Evolutionary conservation across 2,797 vertebrate species (phyloP).

Genomic region (Betta splendens): DNA sequence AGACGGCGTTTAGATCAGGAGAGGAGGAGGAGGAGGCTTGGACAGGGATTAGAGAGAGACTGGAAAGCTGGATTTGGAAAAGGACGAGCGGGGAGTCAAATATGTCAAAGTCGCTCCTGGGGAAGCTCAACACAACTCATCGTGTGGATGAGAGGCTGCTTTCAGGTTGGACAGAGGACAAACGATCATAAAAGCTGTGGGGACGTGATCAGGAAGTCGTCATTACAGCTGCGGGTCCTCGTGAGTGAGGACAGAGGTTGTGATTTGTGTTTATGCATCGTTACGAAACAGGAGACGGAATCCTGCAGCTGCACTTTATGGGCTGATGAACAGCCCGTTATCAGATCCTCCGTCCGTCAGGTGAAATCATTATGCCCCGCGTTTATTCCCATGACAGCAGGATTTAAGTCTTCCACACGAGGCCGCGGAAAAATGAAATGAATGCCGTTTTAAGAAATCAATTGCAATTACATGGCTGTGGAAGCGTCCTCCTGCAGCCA

Average conservation of each 20-base stretch:
- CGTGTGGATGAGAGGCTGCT: background rate
- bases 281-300: constrained; percentile 37
- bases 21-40: constrained; percentile 17
- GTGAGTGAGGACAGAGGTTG: constrained; percentile 19
- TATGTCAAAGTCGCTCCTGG: no score
- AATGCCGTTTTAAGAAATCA: constrained; percentile 41
- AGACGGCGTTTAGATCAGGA: background rate
- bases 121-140: no score
- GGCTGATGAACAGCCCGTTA: background rate
- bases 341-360: background rate
- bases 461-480: constrained; percentile 53
- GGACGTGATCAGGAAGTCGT: constrained; percentile 1
- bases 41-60: constrained; percentile 7
- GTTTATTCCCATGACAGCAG: constrained; percentile 50
- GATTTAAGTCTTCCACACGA: constrained; percentile 47
- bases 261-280: constrained; percentile 20
- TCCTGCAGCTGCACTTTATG: constrained; percentile 14
- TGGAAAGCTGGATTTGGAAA: constrained; percentile 9
- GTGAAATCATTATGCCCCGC: constrained; percentile 19
- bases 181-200: constrained; percentile 16
- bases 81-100: no score
- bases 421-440: constrained; percentile 26
- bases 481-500: constrained; percentile 28
- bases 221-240: constrained; percentile 10
- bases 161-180: constrained; percentile 30